Conservation (phyloP, 2,888 invertebrate genomes). For the Xestia c-nigrum region DNA sequence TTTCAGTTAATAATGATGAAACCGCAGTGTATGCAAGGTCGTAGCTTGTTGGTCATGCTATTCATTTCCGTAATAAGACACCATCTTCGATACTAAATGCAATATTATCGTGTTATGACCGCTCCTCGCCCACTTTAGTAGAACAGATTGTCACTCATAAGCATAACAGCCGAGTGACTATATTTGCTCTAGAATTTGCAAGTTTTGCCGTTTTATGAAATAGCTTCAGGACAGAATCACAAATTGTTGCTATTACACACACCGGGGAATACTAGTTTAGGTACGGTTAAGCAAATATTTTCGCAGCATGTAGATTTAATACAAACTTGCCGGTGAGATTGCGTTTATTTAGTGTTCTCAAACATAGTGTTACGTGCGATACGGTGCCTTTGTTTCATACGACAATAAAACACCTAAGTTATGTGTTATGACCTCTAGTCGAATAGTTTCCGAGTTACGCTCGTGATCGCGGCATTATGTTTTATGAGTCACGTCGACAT, state of each 20-base stretch:
- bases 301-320: conserved; percentile 62
- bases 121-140: conserved; percentile 33
- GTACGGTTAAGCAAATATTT: conserved; percentile 67
- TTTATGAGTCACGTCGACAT: conserved; percentile 76
- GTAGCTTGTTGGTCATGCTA: conserved; percentile 73
- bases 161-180: conserved; percentile 39
- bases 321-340: conserved; percentile 60
- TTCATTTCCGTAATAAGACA: conserved; percentile 83
- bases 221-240: conserved; percentile 37
- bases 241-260: conserved; percentile 55
- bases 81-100: conserved; percentile 72
- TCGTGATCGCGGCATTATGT: conserved; percentile 70
- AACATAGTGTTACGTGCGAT: conserved; percentile 65
- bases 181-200: conserved; percentile 47
- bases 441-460: conserved; percentile 77
- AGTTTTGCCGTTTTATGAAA: conserved; percentile 39
- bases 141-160: conserved; percentile 31
- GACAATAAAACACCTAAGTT: conserved; percentile 77
- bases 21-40: conserved; percentile 79
- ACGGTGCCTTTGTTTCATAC: conserved; percentile 71
- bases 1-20: conserved; percentile 69
- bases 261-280: conserved; percentile 47
- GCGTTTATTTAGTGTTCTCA: conserved; percentile 68
- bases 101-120: conserved; percentile 57
- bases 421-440: conserved; percentile 77